Evolutionary conservation across 2,797 vertebrate genomes (phyloP).

Genomic region (Pyrocephalus nanus): DNA sequence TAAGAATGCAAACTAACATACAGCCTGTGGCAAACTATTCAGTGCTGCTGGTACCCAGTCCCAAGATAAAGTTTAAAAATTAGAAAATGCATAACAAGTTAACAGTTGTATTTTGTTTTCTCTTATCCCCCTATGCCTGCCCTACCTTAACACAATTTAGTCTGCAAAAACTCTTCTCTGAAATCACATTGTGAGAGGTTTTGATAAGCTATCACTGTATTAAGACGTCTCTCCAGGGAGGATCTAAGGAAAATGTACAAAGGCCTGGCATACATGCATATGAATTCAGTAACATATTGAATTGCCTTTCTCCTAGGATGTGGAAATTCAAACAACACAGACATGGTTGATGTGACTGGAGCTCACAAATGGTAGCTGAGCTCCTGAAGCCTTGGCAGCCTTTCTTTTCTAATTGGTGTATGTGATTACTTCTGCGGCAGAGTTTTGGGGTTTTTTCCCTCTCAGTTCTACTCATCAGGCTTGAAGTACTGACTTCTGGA

Average conservation of each 20-base stretch:
- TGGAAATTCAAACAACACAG: constrained; percentile 1
- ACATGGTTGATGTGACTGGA: background rate
- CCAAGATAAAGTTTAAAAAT: background rate
- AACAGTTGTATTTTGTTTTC: background rate
- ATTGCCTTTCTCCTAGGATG: constrained; percentile 12
- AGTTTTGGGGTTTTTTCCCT: background rate
- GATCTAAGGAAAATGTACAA: background rate
- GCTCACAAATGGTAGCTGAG: background rate
- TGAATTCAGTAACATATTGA: background rate
- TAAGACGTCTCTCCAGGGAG: constrained; percentile 6
- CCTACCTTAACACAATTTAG: background rate
- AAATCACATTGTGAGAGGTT: constrained; percentile 12
- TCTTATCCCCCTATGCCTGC: background rate
- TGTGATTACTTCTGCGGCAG: constrained; percentile 27
- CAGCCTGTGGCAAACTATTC: background rate
- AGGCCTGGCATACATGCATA: constrained; percentile 2
- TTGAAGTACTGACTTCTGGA: background rate
- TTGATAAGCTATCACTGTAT: constrained; percentile 16
- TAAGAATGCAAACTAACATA: background rate
- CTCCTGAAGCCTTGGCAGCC: background rate
- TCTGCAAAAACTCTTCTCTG: background rate
- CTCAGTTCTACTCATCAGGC: constrained; percentile 16
- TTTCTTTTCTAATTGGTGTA: constrained; percentile 39
- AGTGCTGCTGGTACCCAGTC: background rate
- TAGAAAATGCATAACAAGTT: background rate